phyloP scores from a whole-genome alignment of 1,140 invertebrate species.

The Tetraneura akinire region DNA sequence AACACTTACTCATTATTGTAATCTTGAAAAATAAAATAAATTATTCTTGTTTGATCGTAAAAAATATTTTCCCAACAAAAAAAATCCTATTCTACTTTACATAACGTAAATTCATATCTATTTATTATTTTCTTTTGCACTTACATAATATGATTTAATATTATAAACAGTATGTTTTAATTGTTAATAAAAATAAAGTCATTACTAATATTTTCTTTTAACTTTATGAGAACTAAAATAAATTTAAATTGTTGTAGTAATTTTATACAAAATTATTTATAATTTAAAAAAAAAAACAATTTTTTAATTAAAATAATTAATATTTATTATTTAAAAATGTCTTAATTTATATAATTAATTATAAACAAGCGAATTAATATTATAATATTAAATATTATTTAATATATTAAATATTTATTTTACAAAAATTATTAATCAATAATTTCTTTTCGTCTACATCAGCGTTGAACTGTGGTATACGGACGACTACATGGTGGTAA shows the following conservation, averaged over 20 bases:
- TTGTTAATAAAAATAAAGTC: too few species aligned
- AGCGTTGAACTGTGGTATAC: too few species aligned
- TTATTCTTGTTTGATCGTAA: neutral
- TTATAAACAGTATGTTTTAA: too few species aligned
- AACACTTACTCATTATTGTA: neutral
- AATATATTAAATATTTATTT: too few species aligned
- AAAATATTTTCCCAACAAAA: constrained; percentile 8
- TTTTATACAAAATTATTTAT: too few species aligned
- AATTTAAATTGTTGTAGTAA: neutral
- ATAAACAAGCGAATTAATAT: too few species aligned
- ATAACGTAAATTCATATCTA: too few species aligned
- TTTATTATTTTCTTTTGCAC: constrained; percentile 19
- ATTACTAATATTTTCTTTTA: neutral
- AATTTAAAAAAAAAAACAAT: too few species aligned
- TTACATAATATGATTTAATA: constrained; percentile 18
- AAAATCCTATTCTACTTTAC: constrained; percentile 30
- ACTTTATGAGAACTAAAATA: constrained; percentile 11
- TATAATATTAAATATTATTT: too few species aligned
- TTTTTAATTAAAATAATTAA: neutral
- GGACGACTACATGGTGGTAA: too few species aligned
- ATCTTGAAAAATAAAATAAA: constrained; percentile 27
- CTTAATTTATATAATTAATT: neutral
- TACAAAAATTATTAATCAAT: too few species aligned
- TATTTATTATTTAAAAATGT: neutral
- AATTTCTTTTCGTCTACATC: too few species aligned